These are phyloP conservation scores for Alosa alosa DNA, from an alignment of 2,113 vertebrate genomes.

Conservation along the genomic window DNA sequence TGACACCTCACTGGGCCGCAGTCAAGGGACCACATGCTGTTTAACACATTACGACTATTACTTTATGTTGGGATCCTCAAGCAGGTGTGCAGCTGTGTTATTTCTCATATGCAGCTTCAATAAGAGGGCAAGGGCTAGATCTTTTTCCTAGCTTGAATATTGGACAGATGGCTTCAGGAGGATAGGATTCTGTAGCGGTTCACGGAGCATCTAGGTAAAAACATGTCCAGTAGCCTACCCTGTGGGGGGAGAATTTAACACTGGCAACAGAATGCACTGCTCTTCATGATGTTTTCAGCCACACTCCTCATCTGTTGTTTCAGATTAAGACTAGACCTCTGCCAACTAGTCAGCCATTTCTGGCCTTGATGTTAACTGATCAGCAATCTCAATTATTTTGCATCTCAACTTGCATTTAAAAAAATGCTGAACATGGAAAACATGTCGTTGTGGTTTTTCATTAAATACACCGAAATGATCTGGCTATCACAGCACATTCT, in stretches of 20 bases:
- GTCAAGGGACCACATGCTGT: not conserved
- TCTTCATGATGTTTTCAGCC: not conserved
- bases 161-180: not conserved
- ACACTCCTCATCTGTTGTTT: not conserved
- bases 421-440: no score
- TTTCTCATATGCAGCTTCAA: not conserved
- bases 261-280: not conserved
- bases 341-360: not conserved
- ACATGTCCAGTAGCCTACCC: not conserved
- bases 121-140: not conserved
- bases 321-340: not conserved
- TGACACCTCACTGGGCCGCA: not conserved
- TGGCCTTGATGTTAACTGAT: not conserved
- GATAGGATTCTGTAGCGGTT: not conserved
- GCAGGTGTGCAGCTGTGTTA: not conserved
- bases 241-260: not conserved
- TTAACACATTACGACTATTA: not conserved
- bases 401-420: not conserved
- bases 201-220: not conserved
- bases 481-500: no score
- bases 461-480: no score
- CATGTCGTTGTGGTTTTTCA: no score
- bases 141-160: not conserved
- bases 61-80: not conserved
- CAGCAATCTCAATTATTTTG: not conserved